These are phyloP conservation scores for Mactra quadrangularis DNA, from an alignment of 1,140 invertebrate genomes.

Conservation along the genomic window DNA sequence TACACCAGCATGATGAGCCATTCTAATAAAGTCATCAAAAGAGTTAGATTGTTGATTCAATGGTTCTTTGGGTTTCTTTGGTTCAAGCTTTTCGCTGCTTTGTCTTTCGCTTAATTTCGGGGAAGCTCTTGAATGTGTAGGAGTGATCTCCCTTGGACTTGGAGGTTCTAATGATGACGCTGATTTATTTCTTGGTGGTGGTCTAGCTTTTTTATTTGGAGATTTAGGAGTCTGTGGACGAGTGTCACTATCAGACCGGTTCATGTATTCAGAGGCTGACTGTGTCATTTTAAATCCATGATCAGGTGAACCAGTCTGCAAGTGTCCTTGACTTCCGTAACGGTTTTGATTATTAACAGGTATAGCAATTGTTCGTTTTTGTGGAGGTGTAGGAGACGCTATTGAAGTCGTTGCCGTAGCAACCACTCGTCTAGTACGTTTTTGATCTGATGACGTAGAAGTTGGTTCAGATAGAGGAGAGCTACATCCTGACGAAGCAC, in stretches of 20 bases:
- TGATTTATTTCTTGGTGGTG: slow-evolving; percentile 5
- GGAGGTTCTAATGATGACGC: slow-evolving; percentile 13
- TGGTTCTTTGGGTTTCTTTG: slow-evolving; percentile 18
- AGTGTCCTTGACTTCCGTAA: slow-evolving; percentile 28
- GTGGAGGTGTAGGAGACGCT: slow-evolving; percentile 3
- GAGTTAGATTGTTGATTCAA: slow-evolving; percentile 47
- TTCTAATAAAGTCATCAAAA: slow-evolving; percentile 43
- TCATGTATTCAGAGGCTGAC: slow-evolving; percentile 9
- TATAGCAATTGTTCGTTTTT: slow-evolving; percentile 1
- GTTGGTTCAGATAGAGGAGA: slow-evolving; percentile 79
- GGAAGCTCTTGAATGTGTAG: neutral
- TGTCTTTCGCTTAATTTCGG: slow-evolving; percentile 19
- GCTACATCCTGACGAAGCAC: slow-evolving; percentile 80
- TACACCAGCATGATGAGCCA: slow-evolving; percentile 42
- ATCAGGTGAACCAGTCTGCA: slow-evolving; percentile 13
- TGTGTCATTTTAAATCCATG: slow-evolving; percentile 8
- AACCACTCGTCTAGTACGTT: slow-evolving; percentile 43
- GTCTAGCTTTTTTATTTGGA: slow-evolving; percentile 1
- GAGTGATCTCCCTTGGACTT: neutral
- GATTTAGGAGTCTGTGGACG: neutral
- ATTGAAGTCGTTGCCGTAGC: slow-evolving; percentile 9
- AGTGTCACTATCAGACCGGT: neutral
- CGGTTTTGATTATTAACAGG: slow-evolving; percentile 5
- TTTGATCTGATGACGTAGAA: slow-evolving; percentile 77
- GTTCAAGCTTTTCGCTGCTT: slow-evolving; percentile 12